phyloP scores from a whole-genome alignment of 2,797 vertebrate genomes.

The Peromyscus nudipes region DNA sequence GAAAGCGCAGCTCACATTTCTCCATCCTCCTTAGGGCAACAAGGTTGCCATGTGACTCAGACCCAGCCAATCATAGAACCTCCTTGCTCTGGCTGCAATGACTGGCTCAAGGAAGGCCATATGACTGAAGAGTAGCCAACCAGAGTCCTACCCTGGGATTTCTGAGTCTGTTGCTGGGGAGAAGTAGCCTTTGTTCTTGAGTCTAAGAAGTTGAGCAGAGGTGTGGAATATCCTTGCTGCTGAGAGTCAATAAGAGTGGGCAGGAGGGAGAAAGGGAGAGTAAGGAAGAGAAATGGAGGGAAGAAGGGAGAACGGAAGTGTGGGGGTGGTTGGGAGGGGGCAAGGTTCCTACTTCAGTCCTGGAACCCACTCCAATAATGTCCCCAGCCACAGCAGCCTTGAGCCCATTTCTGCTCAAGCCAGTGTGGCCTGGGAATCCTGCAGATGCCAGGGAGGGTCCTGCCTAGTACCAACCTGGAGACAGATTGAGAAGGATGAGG shows the following conservation, averaged over 20 bases:
- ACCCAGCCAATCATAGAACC: neutral
- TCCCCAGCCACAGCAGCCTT: no score
- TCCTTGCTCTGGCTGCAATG: neutral
- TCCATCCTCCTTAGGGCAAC: neutral
- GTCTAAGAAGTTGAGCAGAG: neutral
- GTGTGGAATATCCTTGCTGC: neutral
- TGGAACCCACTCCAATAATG: neutral
- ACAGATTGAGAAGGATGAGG: neutral
- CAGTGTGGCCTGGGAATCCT: neutral
- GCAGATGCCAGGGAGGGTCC: neutral
- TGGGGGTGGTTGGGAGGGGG: neutral
- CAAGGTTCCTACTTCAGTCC: neutral
- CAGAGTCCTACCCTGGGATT: constrained; percentile 7
- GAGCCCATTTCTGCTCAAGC: neutral
- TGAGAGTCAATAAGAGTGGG: neutral
- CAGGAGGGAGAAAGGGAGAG: no score
- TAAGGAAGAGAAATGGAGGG: neutral
- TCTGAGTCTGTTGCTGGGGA: neutral
- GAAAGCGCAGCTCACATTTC: neutral
- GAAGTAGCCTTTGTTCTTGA: neutral
- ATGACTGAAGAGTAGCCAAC: neutral
- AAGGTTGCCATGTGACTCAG: neutral
- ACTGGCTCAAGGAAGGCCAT: neutral
- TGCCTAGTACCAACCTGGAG: neutral
- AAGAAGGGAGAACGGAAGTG: no score